These are phyloP conservation scores for Cyprinodon diabolis DNA, from an alignment of 2,797 vertebrate species.

Conservation along the genomic window DNA sequence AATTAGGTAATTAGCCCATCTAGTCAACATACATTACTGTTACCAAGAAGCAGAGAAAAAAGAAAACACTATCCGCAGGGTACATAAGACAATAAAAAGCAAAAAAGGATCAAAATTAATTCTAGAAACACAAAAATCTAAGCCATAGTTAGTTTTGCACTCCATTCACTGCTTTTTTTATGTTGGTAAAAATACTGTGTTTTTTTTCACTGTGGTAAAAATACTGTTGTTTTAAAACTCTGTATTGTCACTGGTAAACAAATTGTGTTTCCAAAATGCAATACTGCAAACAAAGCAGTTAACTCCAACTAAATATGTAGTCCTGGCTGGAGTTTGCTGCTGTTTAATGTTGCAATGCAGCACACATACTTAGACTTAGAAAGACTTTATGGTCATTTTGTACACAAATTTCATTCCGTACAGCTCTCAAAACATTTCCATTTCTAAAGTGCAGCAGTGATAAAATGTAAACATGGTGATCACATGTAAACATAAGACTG, in stretches of 20 bases:
- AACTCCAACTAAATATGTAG: neutral
- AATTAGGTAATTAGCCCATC: slow-evolving; percentile 65
- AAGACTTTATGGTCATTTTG: no score
- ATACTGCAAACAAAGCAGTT: neutral
- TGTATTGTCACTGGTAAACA: slow-evolving; percentile 11
- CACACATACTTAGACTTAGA: neutral
- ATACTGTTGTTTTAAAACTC: neutral
- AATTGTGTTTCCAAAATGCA: neutral
- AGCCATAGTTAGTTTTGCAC: neutral
- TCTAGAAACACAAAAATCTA: slow-evolving; percentile 23
- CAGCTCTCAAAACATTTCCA: no score
- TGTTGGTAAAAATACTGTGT: slow-evolving; percentile 7
- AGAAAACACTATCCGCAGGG: slow-evolving; percentile 53
- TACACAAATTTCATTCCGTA: no score
- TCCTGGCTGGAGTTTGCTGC: neutral
- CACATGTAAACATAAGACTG: no score
- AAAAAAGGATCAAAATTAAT: slow-evolving; percentile 42
- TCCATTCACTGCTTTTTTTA: slow-evolving; percentile 12
- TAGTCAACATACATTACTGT: slow-evolving; percentile 61
- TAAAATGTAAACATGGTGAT: no score
- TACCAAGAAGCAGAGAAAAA: slow-evolving; percentile 52
- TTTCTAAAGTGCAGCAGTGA: no score
- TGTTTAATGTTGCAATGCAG: neutral
- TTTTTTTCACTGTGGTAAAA: slow-evolving; percentile 6
- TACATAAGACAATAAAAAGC: slow-evolving; percentile 34